Evolutionary conservation across 2,888 invertebrate genomes (phyloP).

Genomic region (Protodeltote pygarga): DNA sequence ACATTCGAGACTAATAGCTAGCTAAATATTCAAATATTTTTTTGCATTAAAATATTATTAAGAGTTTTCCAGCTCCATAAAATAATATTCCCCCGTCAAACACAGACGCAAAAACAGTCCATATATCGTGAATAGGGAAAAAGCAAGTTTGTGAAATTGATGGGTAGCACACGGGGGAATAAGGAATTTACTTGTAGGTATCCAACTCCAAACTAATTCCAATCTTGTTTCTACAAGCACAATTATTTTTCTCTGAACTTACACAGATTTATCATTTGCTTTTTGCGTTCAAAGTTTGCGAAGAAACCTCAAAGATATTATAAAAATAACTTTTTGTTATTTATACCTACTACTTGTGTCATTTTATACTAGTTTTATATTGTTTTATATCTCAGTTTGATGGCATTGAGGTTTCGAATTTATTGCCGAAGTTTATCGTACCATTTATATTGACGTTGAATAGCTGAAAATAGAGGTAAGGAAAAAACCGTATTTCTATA

Average conservation of each 20-base stretch:
- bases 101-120: conserved; percentile 18
- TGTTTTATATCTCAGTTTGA: background rate
- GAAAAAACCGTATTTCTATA: too few species aligned
- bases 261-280: conserved; percentile 55
- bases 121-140: conserved; percentile 17
- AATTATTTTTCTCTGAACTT: conserved; percentile 57
- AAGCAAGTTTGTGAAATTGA: conserved; percentile 38
- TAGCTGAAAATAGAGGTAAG: too few species aligned
- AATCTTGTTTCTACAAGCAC: conserved; percentile 49
- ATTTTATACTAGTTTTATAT: conserved; percentile 2
- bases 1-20: too few species aligned
- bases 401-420: background rate
- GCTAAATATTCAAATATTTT: too few species aligned
- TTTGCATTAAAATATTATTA: conserved; percentile 31
- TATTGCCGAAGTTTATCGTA: too few species aligned
- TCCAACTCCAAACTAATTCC: conserved; percentile 44
- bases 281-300: conserved; percentile 46
- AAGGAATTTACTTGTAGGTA: conserved; percentile 48
- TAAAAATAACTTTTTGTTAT: conserved; percentile 16
- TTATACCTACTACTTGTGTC: conserved; percentile 1
- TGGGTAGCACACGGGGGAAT: conserved; percentile 41
- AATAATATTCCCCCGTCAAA: too few species aligned
- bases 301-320: conserved; percentile 2
- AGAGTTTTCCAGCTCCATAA: conserved; percentile 17
- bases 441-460: too few species aligned